These are phyloP conservation scores for Phylloscopus trochilus DNA, from an alignment of 2,113 vertebrate species.

Conservation along the genomic window DNA sequence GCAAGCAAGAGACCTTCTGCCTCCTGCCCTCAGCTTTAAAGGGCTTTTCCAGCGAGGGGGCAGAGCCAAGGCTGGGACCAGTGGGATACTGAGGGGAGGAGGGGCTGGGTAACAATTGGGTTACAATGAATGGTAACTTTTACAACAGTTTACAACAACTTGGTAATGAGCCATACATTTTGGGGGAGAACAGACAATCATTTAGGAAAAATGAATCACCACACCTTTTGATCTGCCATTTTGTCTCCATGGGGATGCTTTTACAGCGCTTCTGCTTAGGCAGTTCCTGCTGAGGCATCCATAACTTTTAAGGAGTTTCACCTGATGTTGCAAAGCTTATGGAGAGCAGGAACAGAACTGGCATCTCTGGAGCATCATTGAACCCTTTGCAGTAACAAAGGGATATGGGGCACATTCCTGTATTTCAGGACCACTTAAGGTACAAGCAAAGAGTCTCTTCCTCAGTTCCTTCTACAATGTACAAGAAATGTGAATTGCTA, in stretches of 20 bases:
- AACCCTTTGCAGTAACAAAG: not conserved
- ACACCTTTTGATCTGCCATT: not conserved
- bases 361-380: not conserved
- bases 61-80: too few species aligned
- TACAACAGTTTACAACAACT: too few species aligned
- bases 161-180: too few species aligned
- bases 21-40: too few species aligned
- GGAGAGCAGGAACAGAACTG: not conserved
- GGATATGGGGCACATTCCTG: rapidly evolving
- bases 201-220: too few species aligned
- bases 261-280: not conserved
- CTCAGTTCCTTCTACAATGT: not conserved
- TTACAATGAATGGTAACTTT: too few species aligned
- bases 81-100: too few species aligned
- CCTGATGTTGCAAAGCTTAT: not conserved
- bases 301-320: not conserved
- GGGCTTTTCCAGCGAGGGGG: too few species aligned
- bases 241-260: not conserved
- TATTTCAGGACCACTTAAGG: not conserved
- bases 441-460: not conserved
- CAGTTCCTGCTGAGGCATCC: not conserved
- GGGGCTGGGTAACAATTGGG: too few species aligned
- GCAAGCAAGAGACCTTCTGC: too few species aligned
- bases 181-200: too few species aligned
- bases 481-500: not conserved